A percentile compares a stretch with the other conserved stretches of the same genome.
Conservation (phyloP, 1,140 invertebrate species). For the Anastrepha ludens region DNA sequence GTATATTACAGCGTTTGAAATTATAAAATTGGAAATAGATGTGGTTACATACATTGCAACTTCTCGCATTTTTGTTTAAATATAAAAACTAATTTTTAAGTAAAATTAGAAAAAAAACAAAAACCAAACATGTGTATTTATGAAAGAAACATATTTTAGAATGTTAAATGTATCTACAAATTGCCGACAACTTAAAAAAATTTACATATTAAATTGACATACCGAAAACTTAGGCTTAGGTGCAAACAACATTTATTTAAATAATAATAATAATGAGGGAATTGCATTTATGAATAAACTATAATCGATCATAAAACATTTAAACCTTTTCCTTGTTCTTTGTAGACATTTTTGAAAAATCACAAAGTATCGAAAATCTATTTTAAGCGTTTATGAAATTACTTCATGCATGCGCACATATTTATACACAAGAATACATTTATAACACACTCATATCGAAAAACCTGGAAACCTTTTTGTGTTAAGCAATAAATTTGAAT, state of each 20-base stretch:
- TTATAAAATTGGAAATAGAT: not conserved
- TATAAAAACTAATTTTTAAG: not conserved
- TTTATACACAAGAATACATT: not conserved
- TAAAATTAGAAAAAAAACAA: not conserved
- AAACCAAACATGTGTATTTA: not conserved
- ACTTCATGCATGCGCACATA: not conserved
- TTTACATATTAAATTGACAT: not conserved
- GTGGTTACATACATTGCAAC: not conserved
- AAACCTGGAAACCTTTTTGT: not conserved
- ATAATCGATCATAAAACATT: not conserved
- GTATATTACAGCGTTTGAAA: not conserved
- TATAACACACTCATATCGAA: not conserved
- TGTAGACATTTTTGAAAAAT: not conserved
- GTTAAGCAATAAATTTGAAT: slow-evolving; percentile 10
- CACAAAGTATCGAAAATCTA: not conserved
- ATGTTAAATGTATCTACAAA: slow-evolving; percentile 31
- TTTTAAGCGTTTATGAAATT: not conserved
- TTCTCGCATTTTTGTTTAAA: not conserved
- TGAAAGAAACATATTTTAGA: slow-evolving; percentile 17
- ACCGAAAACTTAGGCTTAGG: not conserved
- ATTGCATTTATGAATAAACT: slow-evolving; percentile 35
- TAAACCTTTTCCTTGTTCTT: slow-evolving; percentile 25
- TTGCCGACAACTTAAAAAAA: slow-evolving; percentile 4
- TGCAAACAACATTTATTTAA: not conserved
- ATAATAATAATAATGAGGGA: not conserved